Percentiles rank a stretch among this genome's conserved stretches.
These are phyloP conservation scores for Thalassoma bifasciatum DNA, from an alignment of 2,113 vertebrate species.

Conservation along the genomic window DNA sequence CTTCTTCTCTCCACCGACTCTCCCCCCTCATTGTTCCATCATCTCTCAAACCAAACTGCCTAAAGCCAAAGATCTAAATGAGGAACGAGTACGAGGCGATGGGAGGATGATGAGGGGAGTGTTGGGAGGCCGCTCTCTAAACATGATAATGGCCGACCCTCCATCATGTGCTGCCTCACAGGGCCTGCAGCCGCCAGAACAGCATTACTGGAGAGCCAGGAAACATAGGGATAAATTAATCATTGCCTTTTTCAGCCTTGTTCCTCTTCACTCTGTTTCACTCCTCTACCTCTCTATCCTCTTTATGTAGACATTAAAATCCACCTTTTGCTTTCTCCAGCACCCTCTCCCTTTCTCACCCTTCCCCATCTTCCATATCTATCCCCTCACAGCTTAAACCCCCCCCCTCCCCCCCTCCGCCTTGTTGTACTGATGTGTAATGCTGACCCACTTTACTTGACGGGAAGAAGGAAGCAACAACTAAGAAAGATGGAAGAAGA, in stretches of 20 bases:
- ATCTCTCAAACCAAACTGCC: slow-evolving; percentile 38
- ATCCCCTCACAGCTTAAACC: slow-evolving; percentile 24
- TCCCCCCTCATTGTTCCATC: slow-evolving; percentile 28
- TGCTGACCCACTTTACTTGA: slow-evolving; percentile 77
- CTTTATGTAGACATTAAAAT: slow-evolving; percentile 3
- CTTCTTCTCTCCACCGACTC: neutral
- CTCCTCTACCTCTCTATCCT: neutral
- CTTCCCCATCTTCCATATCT: slow-evolving; percentile 19
- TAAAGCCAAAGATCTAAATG: slow-evolving; percentile 36
- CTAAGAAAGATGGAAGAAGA: slow-evolving; percentile 17
- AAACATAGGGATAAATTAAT: slow-evolving; percentile 67
- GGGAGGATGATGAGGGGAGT: slow-evolving; percentile 27
- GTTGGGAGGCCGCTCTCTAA: slow-evolving; percentile 51
- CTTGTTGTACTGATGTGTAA: slow-evolving; percentile 53
- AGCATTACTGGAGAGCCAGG: slow-evolving; percentile 5
- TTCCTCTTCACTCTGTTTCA: slow-evolving; percentile 21
- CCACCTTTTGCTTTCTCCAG: slow-evolving; percentile 1
- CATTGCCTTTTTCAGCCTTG: slow-evolving; percentile 37
- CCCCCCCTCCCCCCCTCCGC: slow-evolving; percentile 34
- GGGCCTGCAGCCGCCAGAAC: slow-evolving; percentile 33
- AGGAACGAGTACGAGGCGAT: slow-evolving; percentile 30
- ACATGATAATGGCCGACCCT: slow-evolving; percentile 57
- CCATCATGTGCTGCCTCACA: slow-evolving; percentile 49
- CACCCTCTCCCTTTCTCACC: slow-evolving; percentile 30
- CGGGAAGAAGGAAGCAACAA: slow-evolving; percentile 14